Evolutionary conservation across 2,797 vertebrate species (phyloP), one percentile per base, ranked within the genome.

Genomic region (Crossoptilon crossoptilon): DNA sequence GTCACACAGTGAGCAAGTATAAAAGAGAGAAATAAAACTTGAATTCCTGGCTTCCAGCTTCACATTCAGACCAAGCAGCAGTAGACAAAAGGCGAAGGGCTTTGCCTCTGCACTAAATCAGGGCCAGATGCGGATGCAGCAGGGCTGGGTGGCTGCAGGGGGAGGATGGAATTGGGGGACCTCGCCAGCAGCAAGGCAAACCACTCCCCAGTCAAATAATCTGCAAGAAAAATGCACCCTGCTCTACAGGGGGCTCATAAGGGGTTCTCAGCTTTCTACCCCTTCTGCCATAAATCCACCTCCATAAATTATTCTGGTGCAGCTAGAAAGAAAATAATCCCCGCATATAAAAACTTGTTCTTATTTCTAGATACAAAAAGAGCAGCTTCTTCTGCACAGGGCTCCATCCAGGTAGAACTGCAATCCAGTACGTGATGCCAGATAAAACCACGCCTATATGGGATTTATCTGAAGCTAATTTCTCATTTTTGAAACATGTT

Each of bases 21-120:
- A 82, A 93, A 83, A 91, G 70, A 86, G 44, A 62, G 41, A 92
- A 84, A 81, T 62, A 55, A 48, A 88, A 90, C 43, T 93, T 59
- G 91, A 96, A 96, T 95, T 92, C 84, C 93, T 94, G 91, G 79
- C 83, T 94, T 84, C 94, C 92, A 93, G 73, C 84, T 91, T 74
- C 74, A 79, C 80, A 68, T 12, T 80, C 81, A 95, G 77, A 71
- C 64, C 67, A 19, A 58, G 77, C 78, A 90, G 75, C 88, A 91
- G 85, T 89, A 91, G 94, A 95, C 92, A 95, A 96, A 96, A 93
- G 93, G 83, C 80, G 2, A 64, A 87, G 71, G 93, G 80, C n/a
- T 96, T 53, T 90, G 90, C 66, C 83, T 96, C 88, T 0, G 14
- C 87, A 63, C 87, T 96, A 96, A 96, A 96, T 95, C 96, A 94